These are phyloP conservation scores for Cuculus canorus DNA, from an alignment of 2,797 vertebrate genomes.

Conservation along the genomic window DNA sequence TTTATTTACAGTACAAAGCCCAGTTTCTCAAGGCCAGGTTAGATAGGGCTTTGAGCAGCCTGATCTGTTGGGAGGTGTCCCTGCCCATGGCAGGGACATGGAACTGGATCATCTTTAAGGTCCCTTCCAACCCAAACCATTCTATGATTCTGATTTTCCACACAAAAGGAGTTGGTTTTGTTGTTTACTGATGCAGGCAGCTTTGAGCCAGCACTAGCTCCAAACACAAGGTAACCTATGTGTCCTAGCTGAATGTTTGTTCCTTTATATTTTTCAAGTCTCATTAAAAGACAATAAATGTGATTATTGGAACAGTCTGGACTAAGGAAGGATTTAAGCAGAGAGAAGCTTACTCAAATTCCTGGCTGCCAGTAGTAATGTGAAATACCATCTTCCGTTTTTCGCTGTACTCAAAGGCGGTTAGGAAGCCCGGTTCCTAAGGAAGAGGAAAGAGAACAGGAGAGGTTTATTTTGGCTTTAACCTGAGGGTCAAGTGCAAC, in stretches of 20 bases:
- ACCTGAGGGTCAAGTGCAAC: background rate
- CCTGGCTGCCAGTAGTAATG: constrained; percentile 94
- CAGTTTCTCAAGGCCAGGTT: background rate
- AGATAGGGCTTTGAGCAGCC: too few species aligned
- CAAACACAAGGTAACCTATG: background rate
- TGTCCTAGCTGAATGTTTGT: background rate
- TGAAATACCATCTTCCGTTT: constrained; percentile 96
- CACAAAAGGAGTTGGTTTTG: background rate
- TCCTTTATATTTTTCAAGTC: background rate
- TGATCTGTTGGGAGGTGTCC: too few species aligned
- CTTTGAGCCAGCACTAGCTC: background rate
- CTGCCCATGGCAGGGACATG: too few species aligned
- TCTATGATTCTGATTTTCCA: too few species aligned
- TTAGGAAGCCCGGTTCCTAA: constrained; percentile 93
- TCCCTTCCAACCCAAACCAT: too few species aligned
- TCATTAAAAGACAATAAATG: background rate
- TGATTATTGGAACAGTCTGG: background rate
- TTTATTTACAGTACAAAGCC: background rate
- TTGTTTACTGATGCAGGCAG: background rate
- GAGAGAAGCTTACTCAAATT: constrained; percentile 89
- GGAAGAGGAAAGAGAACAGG: background rate
- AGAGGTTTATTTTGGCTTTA: background rate
- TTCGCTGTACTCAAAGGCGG: constrained; percentile 92
- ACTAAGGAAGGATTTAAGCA: background rate
- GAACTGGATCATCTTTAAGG: too few species aligned